Conservation (phyloP, 2,888 invertebrate species). For the Galeopsomyia nigrocyanea region DNA sequence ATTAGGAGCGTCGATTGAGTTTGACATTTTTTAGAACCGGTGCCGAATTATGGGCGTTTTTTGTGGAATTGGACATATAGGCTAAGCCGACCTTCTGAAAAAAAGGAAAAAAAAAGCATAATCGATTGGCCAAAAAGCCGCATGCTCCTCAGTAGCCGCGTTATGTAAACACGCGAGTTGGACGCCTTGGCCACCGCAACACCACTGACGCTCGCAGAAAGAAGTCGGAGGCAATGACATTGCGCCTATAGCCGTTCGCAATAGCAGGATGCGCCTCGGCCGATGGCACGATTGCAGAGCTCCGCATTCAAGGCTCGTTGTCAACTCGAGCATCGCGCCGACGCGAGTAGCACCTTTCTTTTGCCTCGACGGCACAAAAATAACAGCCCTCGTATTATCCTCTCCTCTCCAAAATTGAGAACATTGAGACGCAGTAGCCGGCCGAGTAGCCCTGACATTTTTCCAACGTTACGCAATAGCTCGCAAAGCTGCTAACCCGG, state of each 20-base stretch:
- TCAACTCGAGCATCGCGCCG: background rate
- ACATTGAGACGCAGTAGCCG: too few relatives aligned
- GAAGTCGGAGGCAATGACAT: constrained; percentile 61
- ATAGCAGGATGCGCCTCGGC: constrained; percentile 53
- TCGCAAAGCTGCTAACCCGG: constrained; percentile 3
- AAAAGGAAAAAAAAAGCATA: constrained; percentile 3
- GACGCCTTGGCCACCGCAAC: too few relatives aligned
- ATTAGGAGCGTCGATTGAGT: too few relatives aligned
- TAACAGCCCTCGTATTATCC: background rate
- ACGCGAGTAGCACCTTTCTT: too few relatives aligned
- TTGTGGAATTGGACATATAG: too few relatives aligned
- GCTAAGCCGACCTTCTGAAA: too few relatives aligned
- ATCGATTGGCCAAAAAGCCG: constrained; percentile 4
- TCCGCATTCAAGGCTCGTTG: background rate
- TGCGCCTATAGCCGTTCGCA: constrained; percentile 55
- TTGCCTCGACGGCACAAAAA: background rate
- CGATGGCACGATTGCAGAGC: too few relatives aligned
- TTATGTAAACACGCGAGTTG: constrained; percentile 42
- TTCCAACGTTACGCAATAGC: constrained; percentile 22
- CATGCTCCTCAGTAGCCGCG: background rate
- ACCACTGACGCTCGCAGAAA: too few relatives aligned
- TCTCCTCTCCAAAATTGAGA: too few relatives aligned
- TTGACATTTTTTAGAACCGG: too few relatives aligned
- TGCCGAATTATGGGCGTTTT: too few relatives aligned
- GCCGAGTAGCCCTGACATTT: background rate